Evolutionary conservation across 64 coral and sea anemone species (phyloP), one percentile per base, ranked within the genome.

Genomic region (Montipora sp.): DNA sequence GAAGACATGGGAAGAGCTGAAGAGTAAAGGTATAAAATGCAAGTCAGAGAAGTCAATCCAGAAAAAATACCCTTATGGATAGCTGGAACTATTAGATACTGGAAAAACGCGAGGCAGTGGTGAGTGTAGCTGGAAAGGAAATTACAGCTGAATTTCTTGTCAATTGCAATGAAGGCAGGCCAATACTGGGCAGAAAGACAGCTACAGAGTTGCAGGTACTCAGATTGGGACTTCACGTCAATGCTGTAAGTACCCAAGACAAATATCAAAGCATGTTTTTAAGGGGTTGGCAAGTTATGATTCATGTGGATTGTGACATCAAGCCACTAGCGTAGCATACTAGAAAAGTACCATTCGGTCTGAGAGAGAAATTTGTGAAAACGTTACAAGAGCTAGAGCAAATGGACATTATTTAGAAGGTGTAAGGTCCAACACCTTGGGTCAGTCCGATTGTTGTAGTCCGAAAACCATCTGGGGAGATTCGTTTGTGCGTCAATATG

Each of bases 11-110:
- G 87, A 79, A 50, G 15, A 22, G 21, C 59, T 94, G 22, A 94
- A 93, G 55, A 4, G 69, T 49, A 93, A 78, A 5, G 75, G 79
- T 73, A 45, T 88, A 11, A 88, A 93, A 14, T 90, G 88, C 77
- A 83, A 83, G 5, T 87, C 80, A 86, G 61, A 59, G 27, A 94
- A 86, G 63, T 81, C 48, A 24, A 48, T 76, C 36, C 88, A 83
- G 72, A 94, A 94, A 79, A 13, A 90, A 87, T 94, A 68, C 19
- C 36, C 87, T 16, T 89, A 94, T 83, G 92, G 92, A 15, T 77
- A 14, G 11, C 51, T 23, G 77, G 69, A 94, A 89, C 87, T 87
- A 48, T 69, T 94, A 6, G 14, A 83, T 22, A 45, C 81, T 61
- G 87, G 87, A 45, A 77, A 89, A 81, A 13, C 83, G 83, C 14